phyloP scores from a whole-genome alignment of 2,113 vertebrate species.

The Uria aalge region DNA sequence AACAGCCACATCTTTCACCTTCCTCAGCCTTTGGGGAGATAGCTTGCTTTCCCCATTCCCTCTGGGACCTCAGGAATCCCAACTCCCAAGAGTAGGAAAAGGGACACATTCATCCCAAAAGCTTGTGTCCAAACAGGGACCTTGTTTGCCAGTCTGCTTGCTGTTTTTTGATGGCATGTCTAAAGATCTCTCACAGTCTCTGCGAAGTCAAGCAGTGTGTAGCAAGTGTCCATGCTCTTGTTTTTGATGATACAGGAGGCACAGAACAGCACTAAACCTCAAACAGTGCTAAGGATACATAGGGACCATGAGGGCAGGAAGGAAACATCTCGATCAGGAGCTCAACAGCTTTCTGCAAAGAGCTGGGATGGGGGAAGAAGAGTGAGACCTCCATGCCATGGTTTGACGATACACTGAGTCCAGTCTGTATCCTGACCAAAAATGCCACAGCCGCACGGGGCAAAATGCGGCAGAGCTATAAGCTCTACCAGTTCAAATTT shows the following conservation, averaged over 20 bases:
- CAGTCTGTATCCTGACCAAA: neutral
- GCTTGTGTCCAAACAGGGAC: neutral
- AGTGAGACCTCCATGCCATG: rapidly evolving
- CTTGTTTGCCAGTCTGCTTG: neutral
- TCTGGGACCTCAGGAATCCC: neutral
- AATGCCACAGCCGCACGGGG: neutral
- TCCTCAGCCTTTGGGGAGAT: neutral
- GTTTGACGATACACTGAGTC: neutral
- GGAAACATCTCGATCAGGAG: neutral
- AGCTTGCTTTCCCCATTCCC: neutral
- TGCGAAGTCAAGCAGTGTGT: neutral
- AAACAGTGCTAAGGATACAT: neutral
- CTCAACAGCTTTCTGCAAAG: neutral
- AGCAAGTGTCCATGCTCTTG: neutral
- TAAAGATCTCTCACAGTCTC: neutral
- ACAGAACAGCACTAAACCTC: neutral
- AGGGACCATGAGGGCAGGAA: neutral
- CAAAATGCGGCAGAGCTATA: neutral
- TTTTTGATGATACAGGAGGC: neutral
- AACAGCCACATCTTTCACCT: neutral
- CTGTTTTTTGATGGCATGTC: neutral
- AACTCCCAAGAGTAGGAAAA: neutral
- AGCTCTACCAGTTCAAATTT: neutral
- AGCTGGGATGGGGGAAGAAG: neutral
- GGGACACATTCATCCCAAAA: neutral